These are phyloP conservation scores for Drosophila pandora DNA, from an alignment of 1,140 invertebrate species.

Conservation along the genomic window DNA sequence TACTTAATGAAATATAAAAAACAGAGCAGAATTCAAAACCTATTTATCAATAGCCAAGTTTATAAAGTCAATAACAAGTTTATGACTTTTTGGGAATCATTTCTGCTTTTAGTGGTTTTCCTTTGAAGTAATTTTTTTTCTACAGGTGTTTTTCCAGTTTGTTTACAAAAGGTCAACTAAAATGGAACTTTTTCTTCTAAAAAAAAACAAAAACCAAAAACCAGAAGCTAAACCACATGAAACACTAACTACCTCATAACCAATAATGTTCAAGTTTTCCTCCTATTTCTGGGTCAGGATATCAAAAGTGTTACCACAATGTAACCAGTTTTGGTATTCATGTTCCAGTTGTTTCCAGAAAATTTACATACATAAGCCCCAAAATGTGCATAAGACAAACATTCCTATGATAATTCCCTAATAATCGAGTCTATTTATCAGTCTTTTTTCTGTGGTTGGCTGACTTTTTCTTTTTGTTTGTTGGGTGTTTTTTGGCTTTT, in stretches of 20 bases:
- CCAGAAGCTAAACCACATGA: conserved; percentile 10
- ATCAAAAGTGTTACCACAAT: conserved; percentile 30
- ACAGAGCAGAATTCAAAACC: neutral
- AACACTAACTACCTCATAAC: conserved; percentile 3
- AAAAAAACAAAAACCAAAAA: neutral
- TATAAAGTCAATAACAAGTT: conserved; percentile 5
- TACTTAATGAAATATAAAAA: neutral
- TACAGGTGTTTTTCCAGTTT: conserved; percentile 4
- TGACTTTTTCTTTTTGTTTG: conserved; percentile 1
- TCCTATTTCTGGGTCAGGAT: neutral
- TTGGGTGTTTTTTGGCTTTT: neutral
- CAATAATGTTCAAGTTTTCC: neutral
- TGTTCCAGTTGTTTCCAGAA: conserved; percentile 24
- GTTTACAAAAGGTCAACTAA: conserved; percentile 5
- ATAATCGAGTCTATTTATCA: conserved; percentile 57
- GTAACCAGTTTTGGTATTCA: conserved; percentile 11
- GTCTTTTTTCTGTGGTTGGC: conserved; percentile 4
- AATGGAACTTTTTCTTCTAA: neutral
- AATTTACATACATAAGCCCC: conserved; percentile 32
- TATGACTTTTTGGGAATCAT: conserved; percentile 1
- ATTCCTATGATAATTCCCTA: conserved; percentile 46
- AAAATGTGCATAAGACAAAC: conserved; percentile 15
- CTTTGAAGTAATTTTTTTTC: neutral
- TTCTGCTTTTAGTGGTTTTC: neutral
- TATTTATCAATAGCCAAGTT: conserved; percentile 3